These are phyloP conservation scores for Frieseomelitta varia DNA, from an alignment of 1,140 invertebrate genomes.

Conservation along the genomic window DNA sequence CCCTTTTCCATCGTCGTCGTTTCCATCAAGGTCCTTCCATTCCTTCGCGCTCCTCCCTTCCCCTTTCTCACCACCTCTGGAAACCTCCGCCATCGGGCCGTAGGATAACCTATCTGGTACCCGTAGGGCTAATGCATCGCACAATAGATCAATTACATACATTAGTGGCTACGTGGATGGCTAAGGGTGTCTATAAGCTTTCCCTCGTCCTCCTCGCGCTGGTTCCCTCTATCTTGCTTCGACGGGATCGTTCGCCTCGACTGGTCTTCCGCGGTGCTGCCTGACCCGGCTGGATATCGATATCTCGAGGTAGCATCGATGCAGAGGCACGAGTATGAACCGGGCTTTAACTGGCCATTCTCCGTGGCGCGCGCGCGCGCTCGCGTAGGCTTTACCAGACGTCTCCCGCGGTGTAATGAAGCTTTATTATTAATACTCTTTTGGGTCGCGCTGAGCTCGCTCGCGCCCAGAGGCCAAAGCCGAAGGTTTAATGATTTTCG, in stretches of 20 bases:
- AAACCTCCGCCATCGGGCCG: conserved; percentile 29
- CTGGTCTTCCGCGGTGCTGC: not conserved
- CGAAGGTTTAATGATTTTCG: conserved; percentile 37
- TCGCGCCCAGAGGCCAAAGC: conserved; percentile 2
- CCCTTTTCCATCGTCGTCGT: conserved; percentile 38
- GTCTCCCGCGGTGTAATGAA: conserved; percentile 39
- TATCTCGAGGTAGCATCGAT: conserved; percentile 54
- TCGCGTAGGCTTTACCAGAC: conserved; percentile 31
- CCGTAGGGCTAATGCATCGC: conserved; percentile 77
- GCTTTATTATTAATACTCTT: conserved; percentile 46
- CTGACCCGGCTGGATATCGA: conserved; percentile 63
- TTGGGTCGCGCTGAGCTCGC: not conserved
- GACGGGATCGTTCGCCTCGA: not conserved
- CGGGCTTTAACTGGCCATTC: conserved; percentile 47
- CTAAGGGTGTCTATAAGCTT: conserved; percentile 62
- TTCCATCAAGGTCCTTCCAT: conserved; percentile 60
- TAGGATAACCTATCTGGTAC: conserved; percentile 66
- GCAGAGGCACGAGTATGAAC: conserved; percentile 34
- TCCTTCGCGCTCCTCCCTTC: conserved; percentile 21
- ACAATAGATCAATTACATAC: conserved; percentile 81
- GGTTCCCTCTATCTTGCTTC: not conserved
- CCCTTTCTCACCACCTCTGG: conserved; percentile 40
- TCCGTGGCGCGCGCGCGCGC: conserved; percentile 32
- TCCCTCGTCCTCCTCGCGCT: conserved; percentile 23
- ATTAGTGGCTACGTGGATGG: conserved; percentile 72